Percentiles rank a stretch among this genome's conserved stretches.
phyloP scores from a whole-genome alignment of 2,888 invertebrate genomes.

The Meliscaeva auricollis region DNA sequence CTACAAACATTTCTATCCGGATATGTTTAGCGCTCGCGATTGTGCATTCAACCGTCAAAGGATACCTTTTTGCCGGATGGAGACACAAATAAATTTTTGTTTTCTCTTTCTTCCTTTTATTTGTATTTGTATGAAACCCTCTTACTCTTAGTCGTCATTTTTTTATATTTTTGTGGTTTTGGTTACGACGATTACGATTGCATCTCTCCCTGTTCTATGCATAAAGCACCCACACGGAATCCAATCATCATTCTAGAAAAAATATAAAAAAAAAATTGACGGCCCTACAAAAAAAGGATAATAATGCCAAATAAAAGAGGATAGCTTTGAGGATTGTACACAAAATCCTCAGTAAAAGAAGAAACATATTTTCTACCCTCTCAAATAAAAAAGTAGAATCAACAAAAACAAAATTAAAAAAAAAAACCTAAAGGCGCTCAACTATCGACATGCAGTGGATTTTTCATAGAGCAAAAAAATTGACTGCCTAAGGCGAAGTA shows the following conservation, averaged over 20 bases:
- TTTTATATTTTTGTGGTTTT: slow-evolving; percentile 2
- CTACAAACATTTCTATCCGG: slow-evolving; percentile 30
- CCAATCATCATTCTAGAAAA: slow-evolving; percentile 54
- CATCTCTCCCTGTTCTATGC: slow-evolving; percentile 20
- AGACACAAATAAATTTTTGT: slow-evolving; percentile 65
- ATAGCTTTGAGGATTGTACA: slow-evolving; percentile 49
- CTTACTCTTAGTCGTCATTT: neutral
- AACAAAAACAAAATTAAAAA: neutral
- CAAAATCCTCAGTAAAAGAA: slow-evolving; percentile 57
- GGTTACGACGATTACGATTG: slow-evolving; percentile 61
- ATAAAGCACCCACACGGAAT: slow-evolving; percentile 53
- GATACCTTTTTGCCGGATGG: slow-evolving; percentile 73
- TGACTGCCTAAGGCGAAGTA: neutral
- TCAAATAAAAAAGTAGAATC: neutral
- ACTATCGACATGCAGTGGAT: slow-evolving; percentile 16
- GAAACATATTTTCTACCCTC: slow-evolving; percentile 40
- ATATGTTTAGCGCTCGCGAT: slow-evolving; percentile 72
- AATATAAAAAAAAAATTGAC: slow-evolving; percentile 45
- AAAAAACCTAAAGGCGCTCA: slow-evolving; percentile 44
- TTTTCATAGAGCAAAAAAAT: neutral
- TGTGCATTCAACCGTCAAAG: slow-evolving; percentile 75
- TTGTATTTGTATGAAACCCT: neutral
- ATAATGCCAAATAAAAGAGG: slow-evolving; percentile 65
- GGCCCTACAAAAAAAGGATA: slow-evolving; percentile 54
- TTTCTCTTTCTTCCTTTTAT: slow-evolving; percentile 18